Evolutionary conservation across 1,140 invertebrate species (phyloP).

Genomic region (Hetaerina americana): DNA sequence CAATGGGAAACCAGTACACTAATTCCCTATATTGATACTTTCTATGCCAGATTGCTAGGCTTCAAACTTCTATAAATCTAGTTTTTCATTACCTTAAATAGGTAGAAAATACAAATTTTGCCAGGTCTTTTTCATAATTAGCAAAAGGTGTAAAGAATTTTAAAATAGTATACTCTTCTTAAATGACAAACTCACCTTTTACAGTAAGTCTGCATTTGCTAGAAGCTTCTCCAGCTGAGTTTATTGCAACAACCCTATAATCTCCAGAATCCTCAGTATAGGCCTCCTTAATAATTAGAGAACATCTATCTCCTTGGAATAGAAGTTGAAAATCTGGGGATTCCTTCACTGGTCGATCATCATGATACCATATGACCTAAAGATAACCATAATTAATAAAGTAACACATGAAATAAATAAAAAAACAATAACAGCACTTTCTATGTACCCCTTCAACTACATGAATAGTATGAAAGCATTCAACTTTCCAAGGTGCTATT

Average conservation of each 20-base stretch:
- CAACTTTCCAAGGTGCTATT: too few relatives aligned
- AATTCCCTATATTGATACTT: too few relatives aligned
- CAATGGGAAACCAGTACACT: too few relatives aligned
- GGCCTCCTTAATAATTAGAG: slow-evolving; percentile 60
- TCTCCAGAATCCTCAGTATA: slow-evolving; percentile 60
- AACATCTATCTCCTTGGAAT: slow-evolving; percentile 69
- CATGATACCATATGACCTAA: slow-evolving; percentile 74
- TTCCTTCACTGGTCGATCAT: slow-evolving; percentile 69
- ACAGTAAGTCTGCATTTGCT: slow-evolving; percentile 54
- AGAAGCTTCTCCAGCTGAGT: slow-evolving; percentile 62
- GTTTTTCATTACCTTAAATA: too few relatives aligned
- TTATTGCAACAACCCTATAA: slow-evolving; percentile 69
- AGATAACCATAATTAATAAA: too few relatives aligned
- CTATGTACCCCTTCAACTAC: too few relatives aligned
- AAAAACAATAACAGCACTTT: too few relatives aligned
- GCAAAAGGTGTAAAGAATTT: neutral
- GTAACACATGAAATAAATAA: too few relatives aligned
- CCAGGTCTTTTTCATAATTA: neutral
- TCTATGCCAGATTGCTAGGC: too few relatives aligned
- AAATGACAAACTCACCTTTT: slow-evolving; percentile 24
- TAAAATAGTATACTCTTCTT: neutral
- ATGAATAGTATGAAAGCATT: too few relatives aligned
- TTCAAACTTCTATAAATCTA: too few relatives aligned
- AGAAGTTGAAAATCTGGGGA: slow-evolving; percentile 66
- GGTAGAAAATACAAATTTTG: too few relatives aligned